Base-by-base conservation (phyloP, 2,888 invertebrate genomes). In the Nomada goodeniana region DNA sequence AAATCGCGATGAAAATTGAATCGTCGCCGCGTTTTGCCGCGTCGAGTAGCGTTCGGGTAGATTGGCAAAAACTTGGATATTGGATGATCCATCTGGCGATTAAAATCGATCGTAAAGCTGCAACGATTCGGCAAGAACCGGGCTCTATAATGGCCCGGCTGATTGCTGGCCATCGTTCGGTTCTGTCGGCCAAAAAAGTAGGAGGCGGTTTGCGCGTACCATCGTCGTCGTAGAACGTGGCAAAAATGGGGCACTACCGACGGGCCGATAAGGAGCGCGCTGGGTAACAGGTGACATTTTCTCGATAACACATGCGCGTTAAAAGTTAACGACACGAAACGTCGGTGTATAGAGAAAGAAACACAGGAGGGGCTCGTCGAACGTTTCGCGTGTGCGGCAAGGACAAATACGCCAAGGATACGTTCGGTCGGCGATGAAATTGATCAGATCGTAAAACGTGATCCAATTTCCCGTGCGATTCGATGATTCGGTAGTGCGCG, bases 21-120 rank as follows among this genome's bases (percentile, higher is more conserved):
- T 80, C 67, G 80, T 65, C 64, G 55, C 72, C 26, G 20, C 36
- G 44, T 18, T 71, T 67, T 67, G 65, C 71, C 57, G 61, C 60
- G 23, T 47, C 26, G 26, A 57, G 29, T 13, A 1, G 13, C 50
- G 59, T 60, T 23, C 53, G 26, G 5, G 11, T 15, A n/a, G 42
- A 11, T 4, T 9, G 60, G 52, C 55, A 80, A 80, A 50, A 52
- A 61, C 55, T 47, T 13, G 47, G 61, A 63, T 53, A 80, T 71
- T 72, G 65, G 72, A 80, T 67, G 81, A 72, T 72, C 65, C 67
- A 72, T 80, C 60, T 80, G 50, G 18, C 67, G 72, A 72, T 80
- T 80, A 80, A 72, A 80, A 55, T 60, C 67, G 81, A 80, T 72
- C 55, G 80, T 55, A 80, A 80, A 80, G 23, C 67, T 67, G 81